A percentile compares a stretch with the other conserved stretches of the same genome.
These are phyloP conservation scores for Neodiprion fabricii DNA, from an alignment of 1,140 invertebrate species.

Conservation along the genomic window DNA sequence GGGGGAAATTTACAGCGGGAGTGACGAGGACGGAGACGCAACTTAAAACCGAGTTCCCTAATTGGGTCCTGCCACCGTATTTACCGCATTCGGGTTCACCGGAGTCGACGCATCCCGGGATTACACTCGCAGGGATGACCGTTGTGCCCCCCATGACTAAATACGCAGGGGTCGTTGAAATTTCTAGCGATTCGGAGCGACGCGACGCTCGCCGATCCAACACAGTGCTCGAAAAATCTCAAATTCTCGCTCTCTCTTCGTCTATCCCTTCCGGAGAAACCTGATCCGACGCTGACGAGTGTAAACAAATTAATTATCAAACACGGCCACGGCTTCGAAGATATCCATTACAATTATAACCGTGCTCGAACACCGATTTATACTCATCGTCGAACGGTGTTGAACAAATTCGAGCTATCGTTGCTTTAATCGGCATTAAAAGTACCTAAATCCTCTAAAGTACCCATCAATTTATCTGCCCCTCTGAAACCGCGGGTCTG, in stretches of 20 bases:
- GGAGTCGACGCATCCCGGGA: neutral
- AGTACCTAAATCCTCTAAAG: neutral
- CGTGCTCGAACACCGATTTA: neutral
- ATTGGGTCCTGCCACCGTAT: neutral
- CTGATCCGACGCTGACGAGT: too few species aligned
- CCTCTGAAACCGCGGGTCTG: neutral
- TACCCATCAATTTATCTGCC: neutral
- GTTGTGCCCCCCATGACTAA: too few species aligned
- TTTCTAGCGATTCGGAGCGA: too few species aligned
- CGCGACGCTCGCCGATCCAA: too few species aligned
- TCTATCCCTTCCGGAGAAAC: too few species aligned
- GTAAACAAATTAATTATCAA: conserved; percentile 1
- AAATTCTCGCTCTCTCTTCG: too few species aligned
- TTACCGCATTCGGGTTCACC: neutral
- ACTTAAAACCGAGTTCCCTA: conserved; percentile 3
- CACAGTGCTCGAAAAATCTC: too few species aligned
- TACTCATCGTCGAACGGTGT: neutral
- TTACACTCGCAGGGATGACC: too few species aligned
- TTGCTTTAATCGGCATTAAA: neutral
- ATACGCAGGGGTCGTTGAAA: too few species aligned
- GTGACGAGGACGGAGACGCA: conserved; percentile 7
- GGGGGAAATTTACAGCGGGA: conserved; percentile 47
- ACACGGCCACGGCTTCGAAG: neutral
- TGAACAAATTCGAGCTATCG: conserved; percentile 7
- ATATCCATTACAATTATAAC: too few species aligned